These are phyloP conservation scores for Lichenostomus cassidix DNA, from an alignment of 2,113 vertebrate species.

Conservation along the genomic window DNA sequence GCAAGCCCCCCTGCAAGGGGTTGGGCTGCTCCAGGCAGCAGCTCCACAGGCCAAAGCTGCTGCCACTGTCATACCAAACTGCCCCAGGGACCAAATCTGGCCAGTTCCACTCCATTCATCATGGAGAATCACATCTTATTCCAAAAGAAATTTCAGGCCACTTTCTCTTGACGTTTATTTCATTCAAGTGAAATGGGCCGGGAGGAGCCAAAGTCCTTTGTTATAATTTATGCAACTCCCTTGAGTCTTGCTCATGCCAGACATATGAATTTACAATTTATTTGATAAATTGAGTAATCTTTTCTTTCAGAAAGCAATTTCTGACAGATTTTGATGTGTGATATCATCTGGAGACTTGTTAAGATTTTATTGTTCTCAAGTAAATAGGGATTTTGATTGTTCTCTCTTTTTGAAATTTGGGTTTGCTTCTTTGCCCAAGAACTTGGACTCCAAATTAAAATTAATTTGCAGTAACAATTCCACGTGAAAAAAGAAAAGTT, in stretches of 20 bases:
- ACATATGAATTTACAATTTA: background rate
- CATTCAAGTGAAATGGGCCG: background rate
- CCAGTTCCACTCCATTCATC: background rate
- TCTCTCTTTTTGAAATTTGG: background rate
- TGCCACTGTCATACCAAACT: background rate
- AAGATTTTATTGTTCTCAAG: background rate
- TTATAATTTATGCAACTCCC: background rate
- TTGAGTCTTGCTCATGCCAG: background rate
- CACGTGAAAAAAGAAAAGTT: background rate
- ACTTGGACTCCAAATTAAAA: background rate
- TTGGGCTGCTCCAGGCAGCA: background rate
- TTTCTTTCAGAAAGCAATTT: background rate
- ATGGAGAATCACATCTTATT: background rate
- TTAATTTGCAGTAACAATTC: background rate
- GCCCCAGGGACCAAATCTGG: background rate
- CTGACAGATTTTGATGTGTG: background rate
- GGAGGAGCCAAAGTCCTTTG: background rate
- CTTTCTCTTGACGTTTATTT: background rate
- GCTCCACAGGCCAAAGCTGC: background rate
- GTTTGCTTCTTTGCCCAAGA: background rate
- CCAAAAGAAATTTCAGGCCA: background rate
- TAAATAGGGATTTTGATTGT: background rate
- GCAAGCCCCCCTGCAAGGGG: background rate
- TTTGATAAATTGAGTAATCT: background rate
- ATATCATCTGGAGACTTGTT: background rate